These are phyloP conservation scores for Selene dorsalis DNA, from an alignment of 2,797 vertebrate genomes.

Conservation along the genomic window DNA sequence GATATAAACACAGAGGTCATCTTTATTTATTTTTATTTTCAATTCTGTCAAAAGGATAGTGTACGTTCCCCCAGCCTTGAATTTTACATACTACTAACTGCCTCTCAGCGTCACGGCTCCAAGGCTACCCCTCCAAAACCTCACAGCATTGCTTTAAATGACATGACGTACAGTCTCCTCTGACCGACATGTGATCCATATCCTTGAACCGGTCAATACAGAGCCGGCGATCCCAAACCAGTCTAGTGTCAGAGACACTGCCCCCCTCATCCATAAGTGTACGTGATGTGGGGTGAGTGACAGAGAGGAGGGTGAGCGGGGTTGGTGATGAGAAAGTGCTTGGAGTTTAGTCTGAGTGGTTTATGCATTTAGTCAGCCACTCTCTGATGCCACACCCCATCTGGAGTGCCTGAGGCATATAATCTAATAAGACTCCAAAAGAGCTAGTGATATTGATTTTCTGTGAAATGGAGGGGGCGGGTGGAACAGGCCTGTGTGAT, in stretches of 20 bases:
- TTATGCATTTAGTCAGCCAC: slow-evolving; percentile 71
- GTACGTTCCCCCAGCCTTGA: slow-evolving; percentile 17
- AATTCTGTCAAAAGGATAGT: background rate
- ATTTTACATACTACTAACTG: slow-evolving; percentile 21
- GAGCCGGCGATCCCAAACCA: slow-evolving; percentile 43
- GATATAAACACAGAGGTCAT: slow-evolving; percentile 22
- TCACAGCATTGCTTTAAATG: slow-evolving; percentile 8
- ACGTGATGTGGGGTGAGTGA: slow-evolving; percentile 30
- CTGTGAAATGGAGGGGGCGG: slow-evolving; percentile 70
- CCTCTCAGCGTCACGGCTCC: background rate
- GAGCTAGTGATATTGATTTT: slow-evolving; percentile 81
- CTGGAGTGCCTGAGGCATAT: slow-evolving; percentile 75
- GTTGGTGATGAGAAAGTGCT: slow-evolving; percentile 51
- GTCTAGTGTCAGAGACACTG: slow-evolving; percentile 41
- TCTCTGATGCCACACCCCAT: slow-evolving; percentile 78
- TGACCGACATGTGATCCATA: slow-evolving; percentile 70
- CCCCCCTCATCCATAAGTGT: slow-evolving; percentile 20
- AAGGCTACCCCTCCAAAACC: slow-evolving; percentile 37
- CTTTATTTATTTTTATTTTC: slow-evolving; percentile 35
- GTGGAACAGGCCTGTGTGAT: slow-evolving; percentile 59
- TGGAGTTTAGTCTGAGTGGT: slow-evolving; percentile 68
- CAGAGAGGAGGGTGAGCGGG: background rate
- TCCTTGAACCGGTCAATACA: slow-evolving; percentile 68
- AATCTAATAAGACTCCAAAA: slow-evolving; percentile 80
- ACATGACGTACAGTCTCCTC: slow-evolving; percentile 37